Conservation (phyloP, 2,113 vertebrate genomes). For the Odocoileus virginianus region DNA sequence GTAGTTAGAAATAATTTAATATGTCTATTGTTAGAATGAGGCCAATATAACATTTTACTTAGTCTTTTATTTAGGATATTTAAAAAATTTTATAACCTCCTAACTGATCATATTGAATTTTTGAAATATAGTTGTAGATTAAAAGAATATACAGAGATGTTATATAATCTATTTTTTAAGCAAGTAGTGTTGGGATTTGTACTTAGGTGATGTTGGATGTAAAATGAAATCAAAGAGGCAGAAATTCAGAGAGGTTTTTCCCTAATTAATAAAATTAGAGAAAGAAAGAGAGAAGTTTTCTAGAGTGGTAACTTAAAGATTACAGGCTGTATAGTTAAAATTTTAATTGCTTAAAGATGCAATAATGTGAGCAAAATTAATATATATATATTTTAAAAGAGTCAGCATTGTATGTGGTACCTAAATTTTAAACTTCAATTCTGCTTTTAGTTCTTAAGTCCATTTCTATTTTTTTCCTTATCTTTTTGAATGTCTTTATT, state of each 20-base stretch:
- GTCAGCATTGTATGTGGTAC: not conserved
- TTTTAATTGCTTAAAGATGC: not conserved
- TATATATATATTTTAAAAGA: not conserved
- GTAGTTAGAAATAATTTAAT: conserved; percentile 12
- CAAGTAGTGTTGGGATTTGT: not conserved
- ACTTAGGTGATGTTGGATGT: not conserved
- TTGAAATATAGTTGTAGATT: not conserved
- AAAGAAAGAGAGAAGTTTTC: not conserved
- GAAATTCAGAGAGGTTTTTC: not conserved
- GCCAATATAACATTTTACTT: not conserved
- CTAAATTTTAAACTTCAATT: conserved; percentile 29
- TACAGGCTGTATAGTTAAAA: not conserved
- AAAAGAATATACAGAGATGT: not conserved
- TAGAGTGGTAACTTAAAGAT: not conserved
- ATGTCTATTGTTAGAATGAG: not conserved
- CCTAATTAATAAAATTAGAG: not conserved
- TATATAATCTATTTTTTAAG: not conserved
- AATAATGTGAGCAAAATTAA: not conserved
- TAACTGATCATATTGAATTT: not conserved
- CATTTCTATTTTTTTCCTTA: not conserved
- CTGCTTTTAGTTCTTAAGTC: not conserved
- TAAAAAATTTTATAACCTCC: not conserved
- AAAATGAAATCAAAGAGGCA: not conserved
- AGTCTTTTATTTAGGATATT: not conserved
- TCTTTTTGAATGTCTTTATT: not conserved